Base-by-base conservation (phyloP, 2,888 invertebrate genomes). In the Iselma pallidipennis region DNA sequence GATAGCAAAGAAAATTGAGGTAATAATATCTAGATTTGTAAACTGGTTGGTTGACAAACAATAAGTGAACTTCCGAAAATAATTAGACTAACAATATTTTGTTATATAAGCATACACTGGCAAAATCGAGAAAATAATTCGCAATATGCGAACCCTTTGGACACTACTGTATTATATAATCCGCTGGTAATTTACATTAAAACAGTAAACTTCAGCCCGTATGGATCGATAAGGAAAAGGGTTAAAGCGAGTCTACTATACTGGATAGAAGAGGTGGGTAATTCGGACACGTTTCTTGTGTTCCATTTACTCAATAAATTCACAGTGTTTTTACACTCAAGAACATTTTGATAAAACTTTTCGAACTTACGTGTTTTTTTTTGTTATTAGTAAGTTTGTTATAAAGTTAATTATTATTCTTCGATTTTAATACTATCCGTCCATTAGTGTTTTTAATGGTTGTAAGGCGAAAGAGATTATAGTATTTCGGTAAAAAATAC, bases 171-270 rank as follows among this genome's bases (percentile, higher is more conserved):
- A 23, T 48, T 51, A 55, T 33, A 58, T 60, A 52, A 55, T 56
- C 33, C 23, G 45, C 51, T 55, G 48, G 54, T 52, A 60, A 60
- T 55, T 60, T 60, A 60, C 60, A 60, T 60, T 60, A 60, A 56
- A 60, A 60, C 60, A 52, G 56, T 60, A 60, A 60, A 60, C 55
- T 60, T 56, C 56, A 29, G 16, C 4, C 12, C 1, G 45, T 23
- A 10, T 19, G 55, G 60, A 56, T 60, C 60, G 60, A 60, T 60
- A 53, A 26, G 42, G 52, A 48, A 56, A 70, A 74, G 74, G 63
- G 70, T 72, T 76, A 77, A 76, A 81, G 80, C 77, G 79, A 12
- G 12, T 45, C 21, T 12, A 23, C 4, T 10, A 4, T 37, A 7
- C 7, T 16, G 23, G 2, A 4, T 10, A 21, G 7, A 45, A 21